Percentiles rank a stretch among this genome's conserved stretches.
Conservation (phyloP, 92 coral and sea anemone genomes). For the Paramuricea clavata region DNA sequence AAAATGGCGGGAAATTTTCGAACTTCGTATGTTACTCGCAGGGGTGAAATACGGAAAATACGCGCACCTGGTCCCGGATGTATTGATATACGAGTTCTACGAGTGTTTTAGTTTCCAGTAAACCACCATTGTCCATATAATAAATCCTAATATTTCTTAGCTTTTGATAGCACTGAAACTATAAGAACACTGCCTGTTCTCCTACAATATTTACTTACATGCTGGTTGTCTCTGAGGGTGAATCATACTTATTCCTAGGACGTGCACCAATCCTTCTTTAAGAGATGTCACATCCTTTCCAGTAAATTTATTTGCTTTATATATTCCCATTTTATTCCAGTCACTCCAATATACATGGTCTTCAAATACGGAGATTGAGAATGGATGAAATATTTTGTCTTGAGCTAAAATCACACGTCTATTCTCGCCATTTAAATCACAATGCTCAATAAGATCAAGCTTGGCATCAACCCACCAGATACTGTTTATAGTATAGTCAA, state of each 20-base stretch:
- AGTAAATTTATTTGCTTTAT: slow-evolving; percentile 72
- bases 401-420: slow-evolving; percentile 55
- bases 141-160: no score
- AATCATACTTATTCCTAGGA: slow-evolving; percentile 61
- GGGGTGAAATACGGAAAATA: no score
- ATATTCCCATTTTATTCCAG: slow-evolving; percentile 59
- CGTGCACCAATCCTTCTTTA: slow-evolving; percentile 22
- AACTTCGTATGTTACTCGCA: no score
- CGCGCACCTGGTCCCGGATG: no score
- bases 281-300: slow-evolving; percentile 45
- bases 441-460: slow-evolving; percentile 68
- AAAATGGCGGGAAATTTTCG: no score
- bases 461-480: slow-evolving; percentile 85
- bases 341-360: slow-evolving; percentile 79
- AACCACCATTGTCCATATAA: no score
- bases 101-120: no score
- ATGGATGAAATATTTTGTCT: slow-evolving; percentile 56
- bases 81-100: no score
- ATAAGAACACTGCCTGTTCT: neutral
- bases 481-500: slow-evolving; percentile 72
- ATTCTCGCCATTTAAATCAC: slow-evolving; percentile 65
- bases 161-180: no score
- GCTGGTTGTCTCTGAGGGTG: slow-evolving; percentile 72
- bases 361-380: slow-evolving; percentile 69
- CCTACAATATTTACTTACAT: slow-evolving; percentile 40